Evolutionary conservation across 2,797 vertebrate genomes (phyloP).

Genomic region (Rhinophrynus dorsalis): DNA sequence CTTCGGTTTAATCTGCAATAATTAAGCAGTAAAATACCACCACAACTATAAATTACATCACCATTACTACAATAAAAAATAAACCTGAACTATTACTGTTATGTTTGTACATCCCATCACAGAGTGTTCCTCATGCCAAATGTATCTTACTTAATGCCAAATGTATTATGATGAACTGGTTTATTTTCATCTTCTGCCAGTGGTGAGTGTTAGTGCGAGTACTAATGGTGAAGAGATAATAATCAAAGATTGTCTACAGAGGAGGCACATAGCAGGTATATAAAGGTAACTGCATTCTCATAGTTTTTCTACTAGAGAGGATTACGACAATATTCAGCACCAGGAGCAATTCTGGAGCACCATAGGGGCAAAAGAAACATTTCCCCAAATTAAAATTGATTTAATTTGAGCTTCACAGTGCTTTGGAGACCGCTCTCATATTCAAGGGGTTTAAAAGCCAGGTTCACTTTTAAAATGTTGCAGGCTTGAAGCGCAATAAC

Average conservation of each 20-base stretch:
- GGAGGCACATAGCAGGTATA: no score
- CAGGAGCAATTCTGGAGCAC: no score
- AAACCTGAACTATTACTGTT: slow-evolving; percentile 65
- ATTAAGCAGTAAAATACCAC: slow-evolving; percentile 64
- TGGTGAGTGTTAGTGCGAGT: slow-evolving; percentile 54
- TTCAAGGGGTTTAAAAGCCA: no score
- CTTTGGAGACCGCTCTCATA: no score
- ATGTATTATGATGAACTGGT: slow-evolving; percentile 59
- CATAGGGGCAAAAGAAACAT: no score
- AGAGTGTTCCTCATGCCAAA: slow-evolving; percentile 46
- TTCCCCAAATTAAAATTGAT: no score
- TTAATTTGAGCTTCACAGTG: no score
- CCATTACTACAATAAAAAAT: slow-evolving; percentile 67
- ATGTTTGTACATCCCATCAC: slow-evolving; percentile 57
- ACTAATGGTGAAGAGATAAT: slow-evolving; percentile 47
- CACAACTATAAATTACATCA: slow-evolving; percentile 60
- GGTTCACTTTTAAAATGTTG: no score
- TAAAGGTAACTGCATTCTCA: no score
- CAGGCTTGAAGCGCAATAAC: no score
- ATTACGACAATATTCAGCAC: no score
- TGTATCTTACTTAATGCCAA: slow-evolving; percentile 44
- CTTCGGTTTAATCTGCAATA: slow-evolving; percentile 59
- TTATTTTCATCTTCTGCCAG: slow-evolving; percentile 57
- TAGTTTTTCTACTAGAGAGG: no score
- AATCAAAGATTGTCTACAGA: slow-evolving; percentile 49